Conservation (phyloP, 1,140 invertebrate species). For the Gonioctena quinquepunctata region DNA sequence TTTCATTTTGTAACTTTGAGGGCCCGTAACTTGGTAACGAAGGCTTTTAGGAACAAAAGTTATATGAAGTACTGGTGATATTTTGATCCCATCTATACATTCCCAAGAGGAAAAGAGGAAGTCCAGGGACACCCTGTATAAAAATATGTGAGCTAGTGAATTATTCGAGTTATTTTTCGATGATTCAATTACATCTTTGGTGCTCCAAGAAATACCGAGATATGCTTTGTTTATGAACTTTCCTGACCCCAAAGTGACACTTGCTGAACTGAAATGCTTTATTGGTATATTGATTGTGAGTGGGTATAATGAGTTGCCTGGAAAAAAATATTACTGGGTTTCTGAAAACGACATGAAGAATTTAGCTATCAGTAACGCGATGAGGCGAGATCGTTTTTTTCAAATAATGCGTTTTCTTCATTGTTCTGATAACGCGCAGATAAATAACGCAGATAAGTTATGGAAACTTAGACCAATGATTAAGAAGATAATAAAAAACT, state of each 20-base stretch:
- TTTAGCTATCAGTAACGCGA: slow-evolving; percentile 36
- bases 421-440: slow-evolving; percentile 34
- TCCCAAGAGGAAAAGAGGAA: no score
- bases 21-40: no score
- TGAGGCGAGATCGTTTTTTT: slow-evolving; percentile 46
- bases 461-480: slow-evolving; percentile 28
- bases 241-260: background rate
- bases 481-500: slow-evolving; percentile 26
- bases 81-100: no score
- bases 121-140: no score
- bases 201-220: background rate
- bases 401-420: slow-evolving; percentile 48
- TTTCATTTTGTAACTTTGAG: no score
- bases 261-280: background rate
- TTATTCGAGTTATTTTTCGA: slow-evolving; percentile 1
- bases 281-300: slow-evolving; percentile 8
- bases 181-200: background rate
- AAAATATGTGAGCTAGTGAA: background rate
- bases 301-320: slow-evolving; percentile 47
- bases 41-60: no score
- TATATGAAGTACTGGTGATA: no score
- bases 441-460: slow-evolving; percentile 19
- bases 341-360: slow-evolving; percentile 46
- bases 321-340: slow-evolving; percentile 47
- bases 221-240: background rate